Conservation (phyloP, 2,888 invertebrate genomes). For the Dorcus parallelipipedus region DNA sequence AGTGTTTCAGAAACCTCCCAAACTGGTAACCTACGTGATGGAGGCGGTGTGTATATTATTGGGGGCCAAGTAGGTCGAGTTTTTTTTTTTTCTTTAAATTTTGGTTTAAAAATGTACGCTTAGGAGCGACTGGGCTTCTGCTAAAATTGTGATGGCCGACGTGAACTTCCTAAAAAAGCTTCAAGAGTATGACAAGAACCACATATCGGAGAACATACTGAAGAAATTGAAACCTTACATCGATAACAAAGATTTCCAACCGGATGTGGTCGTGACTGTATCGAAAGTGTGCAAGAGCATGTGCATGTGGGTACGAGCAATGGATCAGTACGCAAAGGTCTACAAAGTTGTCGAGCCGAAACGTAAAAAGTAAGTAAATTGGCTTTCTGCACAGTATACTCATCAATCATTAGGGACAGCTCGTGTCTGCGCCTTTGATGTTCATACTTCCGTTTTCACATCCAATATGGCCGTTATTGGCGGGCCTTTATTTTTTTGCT, state of each 20-base stretch:
- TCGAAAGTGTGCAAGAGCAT: conserved; percentile 87
- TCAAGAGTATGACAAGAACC: conserved; percentile 83
- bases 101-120: conserved; percentile 21
- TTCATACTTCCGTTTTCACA: no score
- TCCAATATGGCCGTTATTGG: no score
- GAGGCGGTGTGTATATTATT: conserved; percentile 85
- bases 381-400: no score
- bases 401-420: no score
- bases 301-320: conserved; percentile 90
- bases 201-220: conserved; percentile 71
- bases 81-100: background rate
- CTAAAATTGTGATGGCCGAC: conserved; percentile 78
- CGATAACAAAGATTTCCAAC: conserved; percentile 80
- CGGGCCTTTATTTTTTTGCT: no score
- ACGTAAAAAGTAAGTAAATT: conserved; percentile 62
- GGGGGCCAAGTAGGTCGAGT: conserved; percentile 67
- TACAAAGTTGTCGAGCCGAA: conserved; percentile 87
- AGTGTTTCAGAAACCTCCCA: conserved; percentile 85
- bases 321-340: conserved; percentile 85
- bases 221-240: conserved; percentile 81
- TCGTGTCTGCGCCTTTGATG: no score
- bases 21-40: conserved; percentile 84
- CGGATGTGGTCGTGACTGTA: conserved; percentile 79
- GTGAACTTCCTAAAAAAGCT: conserved; percentile 78
- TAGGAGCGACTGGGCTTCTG: conserved; percentile 83